Base-by-base conservation (phyloP, 1,140 invertebrate species). In the Drusus annulatus region DNA sequence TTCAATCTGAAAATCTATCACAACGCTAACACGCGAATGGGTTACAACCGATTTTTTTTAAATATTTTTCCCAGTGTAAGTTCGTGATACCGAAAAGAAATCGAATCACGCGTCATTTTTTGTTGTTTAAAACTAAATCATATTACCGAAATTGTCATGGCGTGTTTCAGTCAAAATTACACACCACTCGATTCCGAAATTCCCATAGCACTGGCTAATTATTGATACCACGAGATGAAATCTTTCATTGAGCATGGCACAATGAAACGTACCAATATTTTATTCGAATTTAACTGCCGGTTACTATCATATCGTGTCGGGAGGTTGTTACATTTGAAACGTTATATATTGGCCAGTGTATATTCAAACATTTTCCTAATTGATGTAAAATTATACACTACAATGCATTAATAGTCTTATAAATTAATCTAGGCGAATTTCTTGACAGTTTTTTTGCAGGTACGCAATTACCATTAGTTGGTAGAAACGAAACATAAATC, bases 101-200 rank as follows among this genome's bases (percentile, higher is more conserved):
- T 68, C 36, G 19, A 36, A 74, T 63, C 69, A 75, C 28, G 65
- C 51, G 51, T 73, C 21, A 28, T 56, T 73, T 73, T 73, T 73
- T 54, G 69, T 73, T 21, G 63, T 56, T 60, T 5, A 54, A 45
- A 65, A 36, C 31, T 54, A 62, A 56, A 69, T 75, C 69, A 73
- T 15, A 75, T 51, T 68, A 74, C 56, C 60, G 63, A 81, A 81
- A 81, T 81, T 81, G 80, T 81, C 76, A 75, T 81, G 21, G 80
- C 80, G 80, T 81, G 80, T 69, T 76, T 50, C 36, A n/a, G 17
- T n/a, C 71, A 52, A 79, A n/a, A 81, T 81, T 81, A 81, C 45
- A 36, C 60, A 76, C 45, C 75, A 62, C 58, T 78, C 76, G 56
- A 21, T 76, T 17, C 52, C 13, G 10, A 62, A 45, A 76, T 62